A percentile compares a stretch with the other conserved stretches of the same genome.
phyloP scores from a whole-genome alignment of 2,113 vertebrate genomes.

The Trochalopteron elliotii region DNA sequence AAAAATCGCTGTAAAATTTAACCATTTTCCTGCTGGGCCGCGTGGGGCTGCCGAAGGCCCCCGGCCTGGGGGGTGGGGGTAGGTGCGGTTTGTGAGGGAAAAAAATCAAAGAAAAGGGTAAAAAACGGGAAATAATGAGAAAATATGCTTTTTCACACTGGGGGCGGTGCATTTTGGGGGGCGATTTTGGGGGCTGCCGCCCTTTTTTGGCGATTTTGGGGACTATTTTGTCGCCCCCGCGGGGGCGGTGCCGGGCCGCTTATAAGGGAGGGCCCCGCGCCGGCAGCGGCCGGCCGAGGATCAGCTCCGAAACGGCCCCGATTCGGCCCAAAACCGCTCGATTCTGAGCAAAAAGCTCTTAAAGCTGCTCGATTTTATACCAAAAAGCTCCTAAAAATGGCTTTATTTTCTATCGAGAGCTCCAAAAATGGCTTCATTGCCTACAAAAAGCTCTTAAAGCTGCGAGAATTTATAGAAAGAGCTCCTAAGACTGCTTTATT shows the following conservation, averaged over 20 bases:
- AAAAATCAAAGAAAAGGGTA: not conserved
- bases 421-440: not conserved
- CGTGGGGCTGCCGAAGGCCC: accelerated
- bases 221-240: not conserved
- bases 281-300: not conserved
- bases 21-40: not conserved
- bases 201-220: not conserved
- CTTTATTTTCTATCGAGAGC: not conserved
- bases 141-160: not conserved
- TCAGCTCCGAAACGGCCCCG: accelerated
- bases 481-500: not conserved
- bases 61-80: accelerated
- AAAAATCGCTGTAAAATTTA: not conserved
- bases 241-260: accelerated
- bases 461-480: accelerated
- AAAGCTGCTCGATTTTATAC: not conserved
- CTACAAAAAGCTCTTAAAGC: not conserved
- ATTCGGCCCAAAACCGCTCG: not conserved
- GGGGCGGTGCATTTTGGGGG: not conserved
- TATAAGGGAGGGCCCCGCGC: not conserved
- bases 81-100: not conserved
- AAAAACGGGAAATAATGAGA: accelerated
- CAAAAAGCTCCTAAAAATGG: not conserved
- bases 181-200: not conserved
- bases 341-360: not conserved